Percentiles rank a stretch among this genome's conserved stretches.
phyloP scores from a whole-genome alignment of 2,888 invertebrate species.

The Emmelina monodactyla region DNA sequence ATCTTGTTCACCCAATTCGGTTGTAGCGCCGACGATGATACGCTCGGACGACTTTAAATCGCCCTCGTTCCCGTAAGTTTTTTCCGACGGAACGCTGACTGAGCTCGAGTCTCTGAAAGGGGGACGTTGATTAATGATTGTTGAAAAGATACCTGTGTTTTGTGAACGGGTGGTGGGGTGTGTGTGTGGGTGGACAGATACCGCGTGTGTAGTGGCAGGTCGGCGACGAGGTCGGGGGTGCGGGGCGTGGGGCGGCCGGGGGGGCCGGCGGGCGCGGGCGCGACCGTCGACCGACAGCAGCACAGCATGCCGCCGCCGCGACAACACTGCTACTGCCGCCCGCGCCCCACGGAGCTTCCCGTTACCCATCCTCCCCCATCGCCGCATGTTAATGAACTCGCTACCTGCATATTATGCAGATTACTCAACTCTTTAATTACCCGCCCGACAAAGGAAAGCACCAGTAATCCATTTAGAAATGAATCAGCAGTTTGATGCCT shows the following conservation, averaged over 20 bases:
- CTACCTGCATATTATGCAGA: constrained; percentile 46
- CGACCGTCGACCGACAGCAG: constrained; percentile 29
- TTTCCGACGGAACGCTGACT: constrained; percentile 28
- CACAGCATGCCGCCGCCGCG: constrained; percentile 34
- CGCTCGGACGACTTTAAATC: constrained; percentile 18
- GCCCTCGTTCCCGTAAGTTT: constrained; percentile 28
- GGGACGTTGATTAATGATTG: no score
- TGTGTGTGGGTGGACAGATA: constrained; percentile 26
- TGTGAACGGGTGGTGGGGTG: no score
- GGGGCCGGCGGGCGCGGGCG: constrained; percentile 21
- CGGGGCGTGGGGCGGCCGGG: constrained; percentile 19
- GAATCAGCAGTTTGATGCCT: constrained; percentile 4
- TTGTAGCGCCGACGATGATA: constrained; percentile 19
- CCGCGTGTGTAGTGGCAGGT: constrained; percentile 49
- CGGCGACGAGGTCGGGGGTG: constrained; percentile 49
- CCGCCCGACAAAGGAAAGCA: not conserved
- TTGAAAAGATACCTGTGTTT: no score
- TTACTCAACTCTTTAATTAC: constrained; percentile 25
- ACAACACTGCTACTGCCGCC: constrained; percentile 47
- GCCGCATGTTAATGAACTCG: constrained; percentile 41
- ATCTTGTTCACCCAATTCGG: constrained; percentile 18
- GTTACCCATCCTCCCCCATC: constrained; percentile 19
- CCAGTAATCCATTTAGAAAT: constrained; percentile 9
- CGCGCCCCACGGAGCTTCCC: constrained; percentile 44
- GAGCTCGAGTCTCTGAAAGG: constrained; percentile 54